A percentile compares a stretch with the other conserved stretches of the same genome.
These are phyloP conservation scores for Mythimna lalbum DNA, from an alignment of 2,888 invertebrate genomes.

Conservation along the genomic window DNA sequence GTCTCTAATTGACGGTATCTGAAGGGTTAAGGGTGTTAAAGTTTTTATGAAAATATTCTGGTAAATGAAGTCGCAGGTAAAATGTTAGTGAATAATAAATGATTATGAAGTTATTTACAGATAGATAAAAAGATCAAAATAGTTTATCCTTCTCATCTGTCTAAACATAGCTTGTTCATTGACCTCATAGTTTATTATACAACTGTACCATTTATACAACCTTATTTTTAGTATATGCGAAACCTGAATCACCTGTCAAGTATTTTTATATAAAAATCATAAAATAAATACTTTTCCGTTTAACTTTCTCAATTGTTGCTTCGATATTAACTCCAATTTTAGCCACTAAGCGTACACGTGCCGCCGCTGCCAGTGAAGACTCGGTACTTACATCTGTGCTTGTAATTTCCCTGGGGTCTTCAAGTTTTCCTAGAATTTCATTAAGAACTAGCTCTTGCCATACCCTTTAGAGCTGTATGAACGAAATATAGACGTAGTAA, in stretches of 20 bases:
- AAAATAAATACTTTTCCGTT: slow-evolving; percentile 6
- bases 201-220: background rate
- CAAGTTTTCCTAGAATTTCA: slow-evolving; percentile 61
- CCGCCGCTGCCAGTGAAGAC: slow-evolving; percentile 20
- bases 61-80: too few species aligned
- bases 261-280: too few species aligned
- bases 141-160: slow-evolving; percentile 1
- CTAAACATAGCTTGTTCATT: background rate
- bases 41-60: too few species aligned
- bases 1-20: too few species aligned
- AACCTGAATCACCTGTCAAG: too few species aligned
- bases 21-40: too few species aligned
- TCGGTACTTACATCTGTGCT: slow-evolving; percentile 26
- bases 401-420: slow-evolving; percentile 57
- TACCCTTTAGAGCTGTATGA: slow-evolving; percentile 35
- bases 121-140: background rate
- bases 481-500: slow-evolving; percentile 41
- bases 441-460: slow-evolving; percentile 38
- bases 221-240: too few species aligned
- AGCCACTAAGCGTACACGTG: slow-evolving; percentile 1
- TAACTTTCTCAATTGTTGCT: slow-evolving; percentile 8
- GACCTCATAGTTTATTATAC: background rate
- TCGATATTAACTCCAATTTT: slow-evolving; percentile 9
- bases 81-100: background rate
- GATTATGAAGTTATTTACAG: background rate